Evolutionary conservation across 2,113 vertebrate species (phyloP).

Genomic region (Pavo muticus): DNA sequence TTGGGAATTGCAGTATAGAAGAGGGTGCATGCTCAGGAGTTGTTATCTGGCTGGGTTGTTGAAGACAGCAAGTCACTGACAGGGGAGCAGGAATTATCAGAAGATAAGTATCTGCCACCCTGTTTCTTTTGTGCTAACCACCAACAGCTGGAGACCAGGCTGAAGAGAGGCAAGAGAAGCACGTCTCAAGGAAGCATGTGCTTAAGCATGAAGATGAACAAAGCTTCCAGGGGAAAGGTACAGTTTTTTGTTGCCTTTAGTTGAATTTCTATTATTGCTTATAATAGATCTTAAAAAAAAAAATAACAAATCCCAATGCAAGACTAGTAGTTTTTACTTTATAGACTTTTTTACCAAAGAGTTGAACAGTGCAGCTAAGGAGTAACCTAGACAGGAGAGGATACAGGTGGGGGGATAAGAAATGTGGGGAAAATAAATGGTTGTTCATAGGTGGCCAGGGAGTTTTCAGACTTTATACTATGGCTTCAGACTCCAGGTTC

Average conservation of each 20-base stretch:
- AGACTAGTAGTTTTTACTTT: neutral
- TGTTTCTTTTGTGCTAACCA: neutral
- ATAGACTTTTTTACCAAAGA: neutral
- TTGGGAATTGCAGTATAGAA: neutral
- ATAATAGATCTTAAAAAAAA: neutral
- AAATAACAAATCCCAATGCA: neutral
- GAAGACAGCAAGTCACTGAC: neutral
- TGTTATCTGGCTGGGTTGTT: neutral
- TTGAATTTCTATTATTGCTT: neutral
- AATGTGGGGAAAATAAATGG: neutral
- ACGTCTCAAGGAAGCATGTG: rapidly evolving
- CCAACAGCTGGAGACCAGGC: constrained; percentile 43
- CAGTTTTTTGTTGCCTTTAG: neutral
- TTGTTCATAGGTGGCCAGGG: neutral
- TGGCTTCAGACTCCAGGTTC: rapidly evolving
- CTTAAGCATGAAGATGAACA: neutral
- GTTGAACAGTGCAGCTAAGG: neutral
- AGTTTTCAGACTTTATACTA: neutral
- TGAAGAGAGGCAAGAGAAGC: neutral
- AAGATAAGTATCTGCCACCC: neutral
- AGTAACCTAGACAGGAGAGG: neutral
- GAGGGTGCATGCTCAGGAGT: neutral
- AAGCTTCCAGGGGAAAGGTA: neutral
- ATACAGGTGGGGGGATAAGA: rapidly evolving
- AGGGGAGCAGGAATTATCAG: neutral